Evolutionary conservation across 2,797 vertebrate genomes (phyloP).

Genomic region (Limosa lapponica): DNA sequence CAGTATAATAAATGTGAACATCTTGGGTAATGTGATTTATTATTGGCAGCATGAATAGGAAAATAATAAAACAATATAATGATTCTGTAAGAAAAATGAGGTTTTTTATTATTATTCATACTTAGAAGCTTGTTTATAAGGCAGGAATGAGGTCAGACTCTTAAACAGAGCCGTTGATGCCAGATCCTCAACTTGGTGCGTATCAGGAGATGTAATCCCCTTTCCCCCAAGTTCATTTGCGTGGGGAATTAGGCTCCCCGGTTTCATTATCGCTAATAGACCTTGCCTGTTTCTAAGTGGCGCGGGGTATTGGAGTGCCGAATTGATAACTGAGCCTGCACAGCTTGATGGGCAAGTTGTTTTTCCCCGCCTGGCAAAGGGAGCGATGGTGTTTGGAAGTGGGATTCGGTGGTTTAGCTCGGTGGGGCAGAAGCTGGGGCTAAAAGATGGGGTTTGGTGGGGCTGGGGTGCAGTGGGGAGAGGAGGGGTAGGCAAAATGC

Average conservation of each 20-base stretch:
- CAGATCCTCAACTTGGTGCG: not conserved
- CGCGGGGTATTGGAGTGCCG: not conserved
- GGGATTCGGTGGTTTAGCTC: not conserved
- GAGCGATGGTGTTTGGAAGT: not conserved
- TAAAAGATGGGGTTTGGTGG: no score
- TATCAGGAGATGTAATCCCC: slow-evolving; percentile 11
- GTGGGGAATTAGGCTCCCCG: slow-evolving; percentile 49
- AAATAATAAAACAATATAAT: slow-evolving; percentile 71
- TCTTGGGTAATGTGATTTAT: slow-evolving; percentile 65
- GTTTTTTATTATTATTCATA: slow-evolving; percentile 64
- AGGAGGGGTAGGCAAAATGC: not conserved
- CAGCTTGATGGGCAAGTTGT: not conserved
- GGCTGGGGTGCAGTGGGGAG: not conserved
- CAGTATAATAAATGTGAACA: slow-evolving; percentile 71
- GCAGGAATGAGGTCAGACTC: slow-evolving; percentile 49
- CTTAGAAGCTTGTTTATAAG: slow-evolving; percentile 35
- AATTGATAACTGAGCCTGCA: not conserved
- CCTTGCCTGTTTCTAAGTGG: not conserved
- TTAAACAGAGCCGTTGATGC: not conserved
- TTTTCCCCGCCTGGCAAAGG: not conserved
- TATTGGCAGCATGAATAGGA: slow-evolving; percentile 67
- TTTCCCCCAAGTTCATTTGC: not conserved
- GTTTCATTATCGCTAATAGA: slow-evolving; percentile 52
- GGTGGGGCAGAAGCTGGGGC: rapidly evolving
- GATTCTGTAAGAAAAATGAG: slow-evolving; percentile 64